A percentile compares a stretch with the other conserved stretches of the same genome.
Evolutionary conservation across 2,888 invertebrate genomes (phyloP).

Genomic region (Scaptomyza tumidula): DNA sequence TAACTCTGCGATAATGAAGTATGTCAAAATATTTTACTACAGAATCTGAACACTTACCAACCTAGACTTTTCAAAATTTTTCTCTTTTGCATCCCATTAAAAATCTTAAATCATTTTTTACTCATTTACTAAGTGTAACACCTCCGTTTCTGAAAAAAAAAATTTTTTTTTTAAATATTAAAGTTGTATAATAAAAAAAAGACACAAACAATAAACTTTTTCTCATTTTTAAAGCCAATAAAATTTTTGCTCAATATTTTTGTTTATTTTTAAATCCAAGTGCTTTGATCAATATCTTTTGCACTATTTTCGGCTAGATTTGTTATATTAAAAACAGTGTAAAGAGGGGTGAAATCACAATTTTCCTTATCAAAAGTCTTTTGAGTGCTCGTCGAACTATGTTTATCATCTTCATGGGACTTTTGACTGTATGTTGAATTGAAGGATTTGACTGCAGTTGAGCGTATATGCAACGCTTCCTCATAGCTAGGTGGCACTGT

Average conservation of each 20-base stretch:
- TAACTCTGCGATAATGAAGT: too few relatives aligned
- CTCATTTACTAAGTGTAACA: too few relatives aligned
- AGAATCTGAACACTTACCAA: too few relatives aligned
- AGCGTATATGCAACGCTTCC: conserved; percentile 76
- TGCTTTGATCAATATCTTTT: conserved; percentile 40
- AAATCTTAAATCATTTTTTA: too few relatives aligned
- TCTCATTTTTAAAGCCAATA: neutral
- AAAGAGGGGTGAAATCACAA: conserved; percentile 42
- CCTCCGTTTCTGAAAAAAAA: too few relatives aligned
- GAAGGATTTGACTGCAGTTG: neutral
- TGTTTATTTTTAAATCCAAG: conserved; percentile 46
- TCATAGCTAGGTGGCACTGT: conserved; percentile 82
- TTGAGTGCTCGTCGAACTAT: conserved; percentile 4
- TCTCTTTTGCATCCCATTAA: too few relatives aligned
- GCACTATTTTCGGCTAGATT: conserved; percentile 14
- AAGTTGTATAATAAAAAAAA: neutral
- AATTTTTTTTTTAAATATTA: too few relatives aligned
- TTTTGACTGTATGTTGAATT: conserved; percentile 34
- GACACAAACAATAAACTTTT: neutral
- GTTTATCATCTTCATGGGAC: conserved; percentile 31
- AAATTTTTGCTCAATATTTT: neutral
- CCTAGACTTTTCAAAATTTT: too few relatives aligned
- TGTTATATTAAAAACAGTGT: conserved; percentile 51
- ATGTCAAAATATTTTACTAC: too few relatives aligned
- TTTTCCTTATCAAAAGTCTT: conserved; percentile 20